These are phyloP conservation scores for Blastobasis adustella DNA, from an alignment of 2,888 invertebrate genomes.

Conservation along the genomic window DNA sequence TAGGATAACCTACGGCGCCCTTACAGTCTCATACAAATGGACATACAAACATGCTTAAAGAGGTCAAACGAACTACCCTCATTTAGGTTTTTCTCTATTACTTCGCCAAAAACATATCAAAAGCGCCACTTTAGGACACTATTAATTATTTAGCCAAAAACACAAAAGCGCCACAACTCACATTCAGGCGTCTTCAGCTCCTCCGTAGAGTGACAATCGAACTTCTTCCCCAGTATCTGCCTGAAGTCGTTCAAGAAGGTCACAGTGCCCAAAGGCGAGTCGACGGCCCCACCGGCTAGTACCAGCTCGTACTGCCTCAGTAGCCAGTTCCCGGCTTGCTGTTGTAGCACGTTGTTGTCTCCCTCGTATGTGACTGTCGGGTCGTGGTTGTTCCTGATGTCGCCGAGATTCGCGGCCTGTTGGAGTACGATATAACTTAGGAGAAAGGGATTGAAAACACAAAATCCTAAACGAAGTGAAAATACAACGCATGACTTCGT, in stretches of 20 bases:
- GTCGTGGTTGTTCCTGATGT: constrained; percentile 89
- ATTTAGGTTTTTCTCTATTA: too few relatives aligned
- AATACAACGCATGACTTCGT: too few relatives aligned
- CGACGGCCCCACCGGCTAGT: constrained; percentile 51
- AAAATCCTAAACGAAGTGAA: too few relatives aligned
- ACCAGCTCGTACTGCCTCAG: constrained; percentile 78
- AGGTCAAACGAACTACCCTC: too few relatives aligned
- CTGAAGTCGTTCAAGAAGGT: constrained; percentile 72
- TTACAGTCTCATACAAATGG: too few relatives aligned
- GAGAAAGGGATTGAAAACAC: too few relatives aligned
- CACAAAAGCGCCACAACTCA: too few relatives aligned
- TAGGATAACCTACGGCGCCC: too few relatives aligned
- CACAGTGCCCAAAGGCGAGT: constrained; percentile 82
- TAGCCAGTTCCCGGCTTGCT: constrained; percentile 93
- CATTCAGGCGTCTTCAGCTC: constrained; percentile 46
- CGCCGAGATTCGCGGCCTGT: constrained; percentile 87
- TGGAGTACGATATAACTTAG: neutral
- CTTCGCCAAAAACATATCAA: constrained; percentile 8
- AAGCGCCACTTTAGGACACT: too few relatives aligned
- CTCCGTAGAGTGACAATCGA: constrained; percentile 28
- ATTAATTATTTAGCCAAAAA: neutral
- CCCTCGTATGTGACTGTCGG: constrained; percentile 95
- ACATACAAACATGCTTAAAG: too few relatives aligned
- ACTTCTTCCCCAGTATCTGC: constrained; percentile 24
- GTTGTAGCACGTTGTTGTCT: constrained; percentile 93